Base-by-base conservation (phyloP, 2,888 invertebrate species). In the Drosophila dives region DNA sequence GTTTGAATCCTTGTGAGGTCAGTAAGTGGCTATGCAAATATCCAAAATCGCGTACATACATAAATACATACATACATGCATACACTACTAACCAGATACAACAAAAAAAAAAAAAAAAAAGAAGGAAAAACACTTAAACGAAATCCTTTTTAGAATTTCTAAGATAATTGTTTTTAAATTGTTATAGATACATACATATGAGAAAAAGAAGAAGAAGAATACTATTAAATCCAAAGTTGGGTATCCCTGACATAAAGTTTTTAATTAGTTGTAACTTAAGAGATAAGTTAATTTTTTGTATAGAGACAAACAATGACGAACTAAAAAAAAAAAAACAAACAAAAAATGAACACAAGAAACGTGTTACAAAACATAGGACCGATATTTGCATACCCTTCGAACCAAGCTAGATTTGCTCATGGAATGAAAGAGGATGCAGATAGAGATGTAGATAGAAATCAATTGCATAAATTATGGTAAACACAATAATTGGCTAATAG, bases 231-330 rank as follows among this genome's bases (percentile, higher is more conserved):
- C 36, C 36, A 49, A 36, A 73, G 66, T 45, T 23, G 45, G 45
- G 45, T 23, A 23, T 23, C 72, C 80, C 74, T 58, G 79, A 81
- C 68, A 76, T 77, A 79, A 86, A 83, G 86, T 45, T 86, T 83
- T 86, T 83, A 85, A 85, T 81, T 85, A 83, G 83, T 83, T 68
- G 40, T 81, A 80, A 67, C 50, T 38, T 65, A 56, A 70, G 32
- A 62, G 49, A 67, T 82, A 85, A 77, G 85, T 70, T 85, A 61
- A 68, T 75, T 83, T 83, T 82, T 83, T 50, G 73, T 80, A 82
- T 75, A 67, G 71, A 68, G n/a, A 48, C 36, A 60, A 63, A 53
- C 38, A 65, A 63, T 3, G n/a, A 56, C n/a, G 48, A 34, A 53
- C 23, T 29, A 15, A 15, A 45, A 4, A 20, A 20, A 12, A 45